Conservation (phyloP, 2,113 vertebrate genomes). For the Phrynocephalus versicolor region DNA sequence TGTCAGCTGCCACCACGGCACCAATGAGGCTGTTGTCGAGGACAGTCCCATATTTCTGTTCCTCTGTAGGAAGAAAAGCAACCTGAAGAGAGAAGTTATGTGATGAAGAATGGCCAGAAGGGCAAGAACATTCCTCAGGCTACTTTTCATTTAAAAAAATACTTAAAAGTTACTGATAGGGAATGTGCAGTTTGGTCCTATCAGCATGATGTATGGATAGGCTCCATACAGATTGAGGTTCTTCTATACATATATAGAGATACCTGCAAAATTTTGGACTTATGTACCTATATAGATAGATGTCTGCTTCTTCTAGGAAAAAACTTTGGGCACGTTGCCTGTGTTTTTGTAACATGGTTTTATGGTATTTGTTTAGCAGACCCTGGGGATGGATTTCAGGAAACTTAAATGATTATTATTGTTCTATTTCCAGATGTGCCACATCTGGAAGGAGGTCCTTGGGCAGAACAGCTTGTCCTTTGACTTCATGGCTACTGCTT, state of each 20-base stretch:
- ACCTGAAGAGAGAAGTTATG: neutral
- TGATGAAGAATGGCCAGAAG: neutral
- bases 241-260: too few species aligned
- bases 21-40: neutral
- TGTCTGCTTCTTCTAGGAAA: neutral
- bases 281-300: too few species aligned
- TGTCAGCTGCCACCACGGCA: neutral
- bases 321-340: neutral
- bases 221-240: neutral
- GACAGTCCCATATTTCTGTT: neutral
- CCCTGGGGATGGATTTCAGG: neutral
- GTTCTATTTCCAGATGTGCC: slow-evolving; percentile 10
- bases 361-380: neutral
- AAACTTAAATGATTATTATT: neutral
- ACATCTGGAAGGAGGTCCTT: neutral
- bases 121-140: too few species aligned
- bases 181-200: too few species aligned
- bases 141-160: too few species aligned
- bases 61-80: neutral
- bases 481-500: neutral
- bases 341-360: neutral
- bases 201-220: too few species aligned
- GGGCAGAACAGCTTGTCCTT: neutral
- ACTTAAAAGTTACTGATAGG: too few species aligned
- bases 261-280: too few species aligned